Evolutionary conservation across 2,888 invertebrate species (phyloP).

Genomic region (Lepetodrilus schrolli): DNA sequence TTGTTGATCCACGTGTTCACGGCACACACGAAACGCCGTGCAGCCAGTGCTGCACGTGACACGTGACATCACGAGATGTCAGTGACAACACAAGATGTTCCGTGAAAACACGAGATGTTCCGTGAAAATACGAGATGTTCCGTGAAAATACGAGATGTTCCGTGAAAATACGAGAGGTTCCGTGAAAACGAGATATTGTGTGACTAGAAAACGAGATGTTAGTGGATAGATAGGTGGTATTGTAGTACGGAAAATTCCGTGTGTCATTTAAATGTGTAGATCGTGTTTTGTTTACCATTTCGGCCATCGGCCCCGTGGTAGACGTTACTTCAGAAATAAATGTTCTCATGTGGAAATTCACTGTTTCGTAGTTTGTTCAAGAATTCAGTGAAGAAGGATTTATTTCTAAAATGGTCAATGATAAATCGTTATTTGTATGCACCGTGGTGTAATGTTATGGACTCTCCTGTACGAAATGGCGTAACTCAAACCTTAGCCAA

Average conservation of each 20-base stretch:
- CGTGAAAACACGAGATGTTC: no score
- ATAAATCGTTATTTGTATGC: neutral
- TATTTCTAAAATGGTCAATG: neutral
- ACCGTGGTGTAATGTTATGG: no score
- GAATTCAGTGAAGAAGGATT: neutral
- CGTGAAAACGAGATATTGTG: slow-evolving; percentile 9
- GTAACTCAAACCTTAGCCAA: neutral
- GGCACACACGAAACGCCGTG: neutral
- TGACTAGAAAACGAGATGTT: neutral
- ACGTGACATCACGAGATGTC: no score
- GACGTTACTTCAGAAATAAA: slow-evolving; percentile 3
- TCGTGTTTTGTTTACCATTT: slow-evolving; percentile 10
- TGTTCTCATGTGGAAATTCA: slow-evolving; percentile 6
- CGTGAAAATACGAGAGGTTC: no score
- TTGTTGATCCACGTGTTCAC: neutral
- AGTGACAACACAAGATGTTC: no score
- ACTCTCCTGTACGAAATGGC: neutral
- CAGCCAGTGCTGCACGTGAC: neutral
- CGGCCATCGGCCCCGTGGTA: neutral
- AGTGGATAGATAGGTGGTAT: no score
- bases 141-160: no score
- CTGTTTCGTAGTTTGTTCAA: neutral
- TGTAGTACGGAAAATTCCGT: no score
- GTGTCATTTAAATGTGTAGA: slow-evolving; percentile 13
- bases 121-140: no score